A percentile compares a stretch with the other conserved stretches of the same genome.
Conservation (phyloP, 2,797 vertebrate genomes). For the Labroides dimidiatus region DNA sequence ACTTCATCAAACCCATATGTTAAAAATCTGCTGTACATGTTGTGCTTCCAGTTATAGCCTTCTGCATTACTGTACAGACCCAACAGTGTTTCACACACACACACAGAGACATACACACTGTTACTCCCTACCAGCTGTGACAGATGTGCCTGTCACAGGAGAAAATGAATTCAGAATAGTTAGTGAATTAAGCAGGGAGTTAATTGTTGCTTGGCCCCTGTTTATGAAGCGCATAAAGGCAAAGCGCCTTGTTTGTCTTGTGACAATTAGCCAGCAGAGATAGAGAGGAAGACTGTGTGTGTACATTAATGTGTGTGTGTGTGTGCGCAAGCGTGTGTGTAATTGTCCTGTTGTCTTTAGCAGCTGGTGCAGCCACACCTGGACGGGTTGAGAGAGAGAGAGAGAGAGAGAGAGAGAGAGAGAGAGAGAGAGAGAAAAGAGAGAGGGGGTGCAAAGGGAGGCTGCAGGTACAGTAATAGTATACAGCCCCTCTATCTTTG, state of each 20-base stretch:
- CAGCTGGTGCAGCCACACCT: slow-evolving; percentile 87
- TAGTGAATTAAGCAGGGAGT: slow-evolving; percentile 89
- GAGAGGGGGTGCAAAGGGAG: slow-evolving; percentile 25
- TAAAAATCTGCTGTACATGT: slow-evolving; percentile 47
- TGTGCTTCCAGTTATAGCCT: slow-evolving; percentile 27
- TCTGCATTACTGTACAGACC: slow-evolving; percentile 40
- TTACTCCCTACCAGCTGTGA: slow-evolving; percentile 77
- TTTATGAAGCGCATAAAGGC: slow-evolving; percentile 85
- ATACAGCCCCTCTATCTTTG: slow-evolving; percentile 15
- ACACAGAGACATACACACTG: slow-evolving; percentile 19
- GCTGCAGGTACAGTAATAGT: slow-evolving; percentile 33
- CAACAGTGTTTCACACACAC: slow-evolving; percentile 21
- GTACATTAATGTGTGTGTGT: slow-evolving; percentile 27
- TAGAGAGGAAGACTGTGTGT: slow-evolving; percentile 45
- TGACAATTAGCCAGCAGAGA: slow-evolving; percentile 84
- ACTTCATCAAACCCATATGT: slow-evolving; percentile 22
- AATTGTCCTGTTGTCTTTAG: slow-evolving; percentile 77
- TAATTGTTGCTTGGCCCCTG: slow-evolving; percentile 87
- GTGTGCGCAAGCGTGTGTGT: slow-evolving; percentile 47
- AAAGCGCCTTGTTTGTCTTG: slow-evolving; percentile 86
- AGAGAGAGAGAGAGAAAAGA: slow-evolving; percentile 16
- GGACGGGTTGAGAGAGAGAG: slow-evolving; percentile 69
- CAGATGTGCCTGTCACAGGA: slow-evolving; percentile 86
- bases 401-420: slow-evolving; percentile 30
- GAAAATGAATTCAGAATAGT: slow-evolving; percentile 88